These are phyloP conservation scores for Chaetophractus vellerosus DNA, from an alignment of 2,797 vertebrate species.

Conservation along the genomic window DNA sequence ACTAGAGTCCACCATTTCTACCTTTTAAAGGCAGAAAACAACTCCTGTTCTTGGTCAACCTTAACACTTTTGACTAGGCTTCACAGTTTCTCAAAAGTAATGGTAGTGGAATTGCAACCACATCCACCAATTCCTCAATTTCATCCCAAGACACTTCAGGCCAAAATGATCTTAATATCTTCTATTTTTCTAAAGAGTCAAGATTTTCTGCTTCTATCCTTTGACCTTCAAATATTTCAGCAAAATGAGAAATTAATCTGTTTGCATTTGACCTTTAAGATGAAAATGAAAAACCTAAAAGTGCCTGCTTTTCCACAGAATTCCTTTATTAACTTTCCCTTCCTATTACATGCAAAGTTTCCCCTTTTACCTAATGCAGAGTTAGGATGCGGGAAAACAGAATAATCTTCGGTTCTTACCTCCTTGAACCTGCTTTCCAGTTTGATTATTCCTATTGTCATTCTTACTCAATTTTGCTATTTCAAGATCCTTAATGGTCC, in stretches of 20 bases:
- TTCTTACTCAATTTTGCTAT: constrained; percentile 36
- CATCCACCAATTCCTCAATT: background rate
- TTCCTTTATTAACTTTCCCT: background rate
- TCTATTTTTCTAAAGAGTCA: background rate
- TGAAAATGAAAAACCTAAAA: background rate
- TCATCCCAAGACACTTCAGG: background rate
- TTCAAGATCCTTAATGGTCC: background rate
- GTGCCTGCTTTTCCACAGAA: background rate
- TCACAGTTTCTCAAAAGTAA: background rate
- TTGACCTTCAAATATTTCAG: background rate
- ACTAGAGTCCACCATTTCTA: background rate
- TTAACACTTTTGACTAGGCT: background rate
- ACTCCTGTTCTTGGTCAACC: background rate
- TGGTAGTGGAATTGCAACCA: no score
- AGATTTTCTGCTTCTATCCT: background rate
- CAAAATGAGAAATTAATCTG: background rate
- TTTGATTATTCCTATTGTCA: background rate
- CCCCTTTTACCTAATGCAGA: background rate
- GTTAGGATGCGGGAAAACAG: background rate
- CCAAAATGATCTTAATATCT: background rate
- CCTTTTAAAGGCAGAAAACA: background rate
- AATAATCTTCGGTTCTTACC: background rate
- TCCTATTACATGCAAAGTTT: background rate
- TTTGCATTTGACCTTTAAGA: background rate
- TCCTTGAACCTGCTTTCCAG: background rate